Base-by-base conservation (phyloP, 2,113 vertebrate genomes). In the Pseudorasbora parva region DNA sequence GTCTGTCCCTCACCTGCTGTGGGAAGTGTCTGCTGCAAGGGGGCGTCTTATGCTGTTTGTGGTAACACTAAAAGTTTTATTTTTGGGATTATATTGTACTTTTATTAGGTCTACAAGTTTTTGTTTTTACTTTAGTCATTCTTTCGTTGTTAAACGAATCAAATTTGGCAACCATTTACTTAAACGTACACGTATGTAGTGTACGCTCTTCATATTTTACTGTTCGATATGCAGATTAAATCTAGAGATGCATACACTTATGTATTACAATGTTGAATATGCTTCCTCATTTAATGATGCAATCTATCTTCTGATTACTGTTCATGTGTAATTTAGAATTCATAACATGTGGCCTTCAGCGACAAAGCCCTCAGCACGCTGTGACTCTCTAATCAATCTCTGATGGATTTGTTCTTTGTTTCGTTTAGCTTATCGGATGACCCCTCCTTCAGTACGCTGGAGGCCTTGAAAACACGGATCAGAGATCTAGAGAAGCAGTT, bases 401-500 rank as follows among this genome's bases (percentile, higher is more conserved):
- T 69, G 62, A 85, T 91, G 87, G 87, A 54, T 73, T 56, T 84
- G 60, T 83, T 78, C 71, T 87, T 82, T 82, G 73, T 84, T 57
- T 78, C 37, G 57, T 77, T 66, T 75, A 94, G 94, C 66, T 78
- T 92, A 78, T 90, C 91, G 2, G 89, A 92, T 75, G 92, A 93
- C 41, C 91, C 90, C 84, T 84, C 89, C 75, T 95, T 96, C 92
- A 97, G 96, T 89, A 97, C 96, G 17, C 96, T 99, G 90, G 97
- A 98, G 90, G 95, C 96, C 81, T 94, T 99, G 93, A 99, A 99
- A 94, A 95, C 95, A 92, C 96, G 97, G 86, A 98, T 99, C 94
- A 95, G 97, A 89, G 98, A 99, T 91, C 95, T 99, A 93, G 98
- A 99, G 94, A 96, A 97, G 92, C 97, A 99, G 93, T 95, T 99